Percentiles rank a stretch among this genome's conserved stretches.
phyloP scores from a whole-genome alignment of 2,888 invertebrate genomes.

The Andrena chrysosceles region DNA sequence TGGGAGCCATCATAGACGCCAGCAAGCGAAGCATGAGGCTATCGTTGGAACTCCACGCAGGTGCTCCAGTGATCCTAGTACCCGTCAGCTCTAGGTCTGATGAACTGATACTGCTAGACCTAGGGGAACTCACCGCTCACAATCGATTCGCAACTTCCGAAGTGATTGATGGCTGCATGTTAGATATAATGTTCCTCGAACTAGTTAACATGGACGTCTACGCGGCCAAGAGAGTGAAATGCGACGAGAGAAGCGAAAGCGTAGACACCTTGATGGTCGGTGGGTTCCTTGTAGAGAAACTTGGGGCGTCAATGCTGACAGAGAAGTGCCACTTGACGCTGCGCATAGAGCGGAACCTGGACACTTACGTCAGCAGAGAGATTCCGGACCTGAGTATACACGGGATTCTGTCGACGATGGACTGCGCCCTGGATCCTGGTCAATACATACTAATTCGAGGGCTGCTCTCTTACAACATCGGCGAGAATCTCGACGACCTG shows the following conservation, averaged over 20 bases:
- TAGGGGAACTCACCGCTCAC: slow-evolving; percentile 91
- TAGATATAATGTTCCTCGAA: slow-evolving; percentile 91
- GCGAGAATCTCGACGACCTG: slow-evolving; percentile 92
- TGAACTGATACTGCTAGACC: slow-evolving; percentile 92
- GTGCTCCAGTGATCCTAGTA: slow-evolving; percentile 93
- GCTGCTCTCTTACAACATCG: slow-evolving; percentile 95
- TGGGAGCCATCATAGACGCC: slow-evolving; percentile 86
- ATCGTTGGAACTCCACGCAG: slow-evolving; percentile 88
- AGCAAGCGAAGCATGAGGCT: slow-evolving; percentile 85
- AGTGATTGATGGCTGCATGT: slow-evolving; percentile 87
- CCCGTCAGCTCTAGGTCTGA: slow-evolving; percentile 94
- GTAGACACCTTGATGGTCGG: slow-evolving; percentile 84
- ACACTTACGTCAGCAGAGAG: slow-evolving; percentile 86
- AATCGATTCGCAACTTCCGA: slow-evolving; percentile 91
- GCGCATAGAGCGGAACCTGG: slow-evolving; percentile 93
- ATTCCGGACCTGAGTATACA: slow-evolving; percentile 93
- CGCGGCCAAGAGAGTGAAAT: slow-evolving; percentile 86
- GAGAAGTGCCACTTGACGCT: slow-evolving; percentile 93
- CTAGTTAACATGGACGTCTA: slow-evolving; percentile 92
- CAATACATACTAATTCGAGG: slow-evolving; percentile 96
- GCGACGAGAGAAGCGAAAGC: slow-evolving; percentile 66
- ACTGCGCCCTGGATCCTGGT: slow-evolving; percentile 92
- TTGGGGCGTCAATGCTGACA: slow-evolving; percentile 90
- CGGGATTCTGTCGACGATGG: slow-evolving; percentile 94
- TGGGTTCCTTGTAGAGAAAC: slow-evolving; percentile 85